Evolutionary conservation across 2,888 invertebrate species (phyloP).

Genomic region (Pristionchus maxplancki): DNA sequence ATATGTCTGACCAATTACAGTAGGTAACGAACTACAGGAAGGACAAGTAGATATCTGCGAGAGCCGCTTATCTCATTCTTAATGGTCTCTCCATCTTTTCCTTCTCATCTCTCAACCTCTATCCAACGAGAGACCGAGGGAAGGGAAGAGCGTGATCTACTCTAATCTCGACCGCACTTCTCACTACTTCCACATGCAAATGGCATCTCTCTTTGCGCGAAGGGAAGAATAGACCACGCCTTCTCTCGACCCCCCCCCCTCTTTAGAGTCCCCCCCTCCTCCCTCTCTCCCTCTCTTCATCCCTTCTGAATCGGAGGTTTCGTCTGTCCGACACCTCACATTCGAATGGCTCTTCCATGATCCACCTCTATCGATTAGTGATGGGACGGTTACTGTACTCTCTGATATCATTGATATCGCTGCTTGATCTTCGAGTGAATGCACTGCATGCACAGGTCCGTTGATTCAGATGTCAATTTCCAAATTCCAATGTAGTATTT

Average conservation of each 20-base stretch:
- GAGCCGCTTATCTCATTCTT: background rate
- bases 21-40: background rate
- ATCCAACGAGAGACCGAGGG: background rate
- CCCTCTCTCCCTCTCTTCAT: slow-evolving; percentile 15
- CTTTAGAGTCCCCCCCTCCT: background rate
- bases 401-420: slow-evolving; percentile 1
- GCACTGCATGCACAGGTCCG: slow-evolving; percentile 10
- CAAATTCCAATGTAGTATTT: background rate
- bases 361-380: background rate
- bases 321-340: slow-evolving; percentile 1
- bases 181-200: slow-evolving; percentile 45
- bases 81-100: background rate
- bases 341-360: background rate
- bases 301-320: slow-evolving; percentile 14
- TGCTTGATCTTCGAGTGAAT: background rate
- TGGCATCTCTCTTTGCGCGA: slow-evolving; percentile 39
- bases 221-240: slow-evolving; percentile 2
- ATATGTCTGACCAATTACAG: background rate
- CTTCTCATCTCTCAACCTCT: background rate
- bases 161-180: background rate
- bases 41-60: background rate
- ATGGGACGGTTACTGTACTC: slow-evolving; percentile 33
- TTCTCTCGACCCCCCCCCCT: background rate
- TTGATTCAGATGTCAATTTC: background rate
- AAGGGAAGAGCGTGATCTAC: background rate